Base-by-base conservation (phyloP, 64 coral and sea anemone species). In the Pocillopora verrucosa region DNA sequence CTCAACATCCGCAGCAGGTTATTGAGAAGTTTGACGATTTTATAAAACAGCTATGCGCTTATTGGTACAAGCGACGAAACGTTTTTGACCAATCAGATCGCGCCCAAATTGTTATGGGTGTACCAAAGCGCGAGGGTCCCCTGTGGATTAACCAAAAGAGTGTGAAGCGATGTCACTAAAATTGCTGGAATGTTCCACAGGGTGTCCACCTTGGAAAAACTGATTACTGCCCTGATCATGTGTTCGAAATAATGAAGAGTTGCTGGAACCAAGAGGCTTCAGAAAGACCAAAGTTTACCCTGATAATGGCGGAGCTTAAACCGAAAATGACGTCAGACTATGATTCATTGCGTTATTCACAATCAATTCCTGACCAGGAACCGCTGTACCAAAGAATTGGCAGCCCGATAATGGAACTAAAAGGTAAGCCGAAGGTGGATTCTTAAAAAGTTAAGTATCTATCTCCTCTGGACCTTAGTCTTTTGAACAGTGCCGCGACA, bases 171-270 rank as follows among this genome's bases (percentile, higher is more conserved):
- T 51, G 41, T 51, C 7, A 7, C 3, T 51, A 51, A 51, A 51
- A 7, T 51, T 51, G 41, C 7, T 51, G 41, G 3, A 51, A 51
- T 81, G 58, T 38, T 7, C 51, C 58, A 11, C 75, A 99, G 94
- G 97, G 97, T 34, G 91, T 99, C 61, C 84, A 95, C 22, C 97
- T 99, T 6, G 97, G 93, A 0, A 90, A 95, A 51, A 93, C 97
- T 1, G 97, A 99, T 11, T 85, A 93, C 16, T 99, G 97, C 75
- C 90, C 93, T 5, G 78, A 92, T 4, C 90, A 93, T 30, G 89
- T 98, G 36, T 98, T 95, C 74, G 81, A 86, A 63, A 70, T 95
- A 35, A 98, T 98, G 96, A 98, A 95, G 73, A 93, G 12, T 63
- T 98, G 96, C 56, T 98, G 96, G 96, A 76, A 95, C 24, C 90